Percentiles rank a stretch among this genome's conserved stretches.
phyloP scores from a whole-genome alignment of 2,888 invertebrate species.

The Plutella xylostella region DNA sequence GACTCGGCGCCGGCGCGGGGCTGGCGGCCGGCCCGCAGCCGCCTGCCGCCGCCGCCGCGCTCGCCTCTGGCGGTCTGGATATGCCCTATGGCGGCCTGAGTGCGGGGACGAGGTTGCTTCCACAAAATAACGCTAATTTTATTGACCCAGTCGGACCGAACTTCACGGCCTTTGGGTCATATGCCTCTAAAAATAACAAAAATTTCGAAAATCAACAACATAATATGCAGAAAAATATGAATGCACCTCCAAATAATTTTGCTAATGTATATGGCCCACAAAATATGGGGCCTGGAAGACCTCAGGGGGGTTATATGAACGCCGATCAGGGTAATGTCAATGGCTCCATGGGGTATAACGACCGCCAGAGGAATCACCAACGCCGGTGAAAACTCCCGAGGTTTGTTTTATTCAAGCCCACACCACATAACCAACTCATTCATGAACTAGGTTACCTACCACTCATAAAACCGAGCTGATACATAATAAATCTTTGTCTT shows the following conservation, averaged over 20 bases:
- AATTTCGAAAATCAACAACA: conserved; percentile 11
- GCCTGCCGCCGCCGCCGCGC: conserved; percentile 34
- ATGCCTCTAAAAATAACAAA: conserved; percentile 43
- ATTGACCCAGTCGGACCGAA: conserved; percentile 50
- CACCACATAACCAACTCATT: conserved; percentile 32
- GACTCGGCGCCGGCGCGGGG: conserved; percentile 9
- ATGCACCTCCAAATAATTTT: conserved; percentile 12
- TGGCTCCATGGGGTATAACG: conserved; percentile 64
- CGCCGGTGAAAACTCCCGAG: conserved; percentile 60
- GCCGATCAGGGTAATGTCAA: conserved; percentile 41
- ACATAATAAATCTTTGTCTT: too few species aligned
- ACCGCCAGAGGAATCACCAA: conserved; percentile 64
- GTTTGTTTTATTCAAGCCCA: conserved; percentile 66
- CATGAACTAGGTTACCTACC: too few species aligned
- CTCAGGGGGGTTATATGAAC: conserved; percentile 32
- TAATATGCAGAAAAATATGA: neutral
- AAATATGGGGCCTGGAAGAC: conserved; percentile 44
- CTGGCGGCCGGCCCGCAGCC: neutral
- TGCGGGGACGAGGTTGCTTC: conserved; percentile 46
- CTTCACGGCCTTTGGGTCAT: conserved; percentile 60
- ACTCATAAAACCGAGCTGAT: too few species aligned
- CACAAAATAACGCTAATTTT: too few species aligned
- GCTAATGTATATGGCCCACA: conserved; percentile 33
- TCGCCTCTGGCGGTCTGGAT: conserved; percentile 53
- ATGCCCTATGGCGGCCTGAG: conserved; percentile 53